Evolutionary conservation across 1,140 invertebrate genomes (phyloP).

Genomic region (Neodiprion virginianus): DNA sequence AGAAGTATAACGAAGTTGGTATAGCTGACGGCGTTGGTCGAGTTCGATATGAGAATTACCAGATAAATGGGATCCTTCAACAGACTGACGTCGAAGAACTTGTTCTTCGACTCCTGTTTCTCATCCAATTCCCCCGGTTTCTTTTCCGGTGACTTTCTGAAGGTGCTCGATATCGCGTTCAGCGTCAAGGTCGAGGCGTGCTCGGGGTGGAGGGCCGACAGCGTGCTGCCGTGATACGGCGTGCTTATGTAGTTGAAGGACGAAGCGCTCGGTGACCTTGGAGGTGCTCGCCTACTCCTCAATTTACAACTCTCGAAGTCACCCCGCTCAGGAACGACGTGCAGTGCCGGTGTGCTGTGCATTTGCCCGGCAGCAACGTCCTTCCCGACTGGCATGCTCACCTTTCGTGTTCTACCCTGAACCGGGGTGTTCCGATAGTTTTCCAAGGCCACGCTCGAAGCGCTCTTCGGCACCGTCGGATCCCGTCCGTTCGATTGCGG

Average conservation of each 20-base stretch:
- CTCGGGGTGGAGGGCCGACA: constrained; percentile 79
- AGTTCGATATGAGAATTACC: constrained; percentile 82
- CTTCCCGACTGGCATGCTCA: constrained; percentile 61
- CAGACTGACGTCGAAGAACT: constrained; percentile 79
- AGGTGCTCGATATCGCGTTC: constrained; percentile 68
- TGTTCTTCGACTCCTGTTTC: constrained; percentile 61
- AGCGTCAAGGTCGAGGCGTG: constrained; percentile 79
- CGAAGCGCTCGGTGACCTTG: constrained; percentile 76
- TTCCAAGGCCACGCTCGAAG: constrained; percentile 64
- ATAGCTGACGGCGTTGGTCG: constrained; percentile 83
- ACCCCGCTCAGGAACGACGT: constrained; percentile 64
- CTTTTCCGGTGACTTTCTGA: constrained; percentile 53
- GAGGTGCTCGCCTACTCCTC: constrained; percentile 57
- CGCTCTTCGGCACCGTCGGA: constrained; percentile 59
- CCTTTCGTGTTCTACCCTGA: constrained; percentile 61
- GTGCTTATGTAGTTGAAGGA: constrained; percentile 85
- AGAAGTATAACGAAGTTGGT: constrained; percentile 85
- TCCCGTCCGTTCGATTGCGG: constrained; percentile 29
- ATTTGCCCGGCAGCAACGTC: constrained; percentile 62
- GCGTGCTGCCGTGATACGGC: constrained; percentile 81
- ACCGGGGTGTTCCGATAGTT: constrained; percentile 58
- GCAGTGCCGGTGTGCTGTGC: constrained; percentile 66
- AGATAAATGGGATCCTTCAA: constrained; percentile 81
- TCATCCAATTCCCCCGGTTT: constrained; percentile 25
- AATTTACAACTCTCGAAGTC: constrained; percentile 42